phyloP scores from a whole-genome alignment of 2,113 vertebrate genomes.

The western clawed frog (Xenopus tropicalis) region DNA sequence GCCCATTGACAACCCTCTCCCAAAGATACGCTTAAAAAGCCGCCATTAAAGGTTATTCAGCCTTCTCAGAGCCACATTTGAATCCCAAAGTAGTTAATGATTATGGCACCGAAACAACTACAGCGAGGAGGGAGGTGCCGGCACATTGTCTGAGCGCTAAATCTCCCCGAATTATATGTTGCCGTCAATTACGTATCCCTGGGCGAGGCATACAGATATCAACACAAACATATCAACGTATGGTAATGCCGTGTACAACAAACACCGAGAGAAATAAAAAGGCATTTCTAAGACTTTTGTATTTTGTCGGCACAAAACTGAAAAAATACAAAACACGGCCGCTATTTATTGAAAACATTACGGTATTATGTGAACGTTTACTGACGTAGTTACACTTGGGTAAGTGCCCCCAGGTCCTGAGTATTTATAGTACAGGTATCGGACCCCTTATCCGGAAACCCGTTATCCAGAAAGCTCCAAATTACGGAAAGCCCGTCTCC shows the following conservation, averaged over 20 bases:
- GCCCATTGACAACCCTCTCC: slow-evolving; percentile 35
- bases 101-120: slow-evolving; percentile 33
- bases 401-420: too few relatives aligned
- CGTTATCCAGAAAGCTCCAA: too few relatives aligned
- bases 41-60: slow-evolving; percentile 42
- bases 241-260: background rate
- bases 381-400: too few relatives aligned
- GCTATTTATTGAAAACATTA: too few relatives aligned
- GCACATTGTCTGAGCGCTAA: slow-evolving; percentile 14
- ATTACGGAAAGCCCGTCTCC: too few relatives aligned
- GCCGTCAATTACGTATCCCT: slow-evolving; percentile 19
- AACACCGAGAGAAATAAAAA: background rate
- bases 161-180: slow-evolving; percentile 36
- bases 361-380: too few relatives aligned
- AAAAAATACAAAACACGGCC: too few relatives aligned
- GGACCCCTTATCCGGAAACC: too few relatives aligned
- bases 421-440: too few relatives aligned
- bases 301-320: too few relatives aligned
- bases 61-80: slow-evolving; percentile 33
- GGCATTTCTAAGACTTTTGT: too few relatives aligned
- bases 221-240: background rate
- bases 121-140: background rate
- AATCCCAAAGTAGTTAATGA: slow-evolving; percentile 44
- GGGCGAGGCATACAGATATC: slow-evolving; percentile 3
- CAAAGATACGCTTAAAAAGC: slow-evolving; percentile 36